Evolutionary conservation across 2,888 invertebrate species (phyloP), one percentile per base, ranked within the genome.

Genomic region (Aspidiotus rigidus): DNA sequence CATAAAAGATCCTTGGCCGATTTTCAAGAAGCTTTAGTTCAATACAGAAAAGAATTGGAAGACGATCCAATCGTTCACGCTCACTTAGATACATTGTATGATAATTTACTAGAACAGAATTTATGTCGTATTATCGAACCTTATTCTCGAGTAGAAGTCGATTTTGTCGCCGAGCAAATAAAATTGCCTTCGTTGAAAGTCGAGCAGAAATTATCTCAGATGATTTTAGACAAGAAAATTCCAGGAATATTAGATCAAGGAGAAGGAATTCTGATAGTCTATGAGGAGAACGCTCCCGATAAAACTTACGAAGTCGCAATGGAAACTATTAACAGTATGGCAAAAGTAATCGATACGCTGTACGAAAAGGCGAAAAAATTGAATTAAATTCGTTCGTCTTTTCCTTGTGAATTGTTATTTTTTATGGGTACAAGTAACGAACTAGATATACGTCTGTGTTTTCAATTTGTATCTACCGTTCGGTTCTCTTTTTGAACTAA

Each of bases 281-380:
- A 97, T 79, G 98, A 99, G 78, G 93, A 95, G 77, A 88, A 90
- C 70, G 86, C 89, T 61, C 86, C 91, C 71, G 98, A 99, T 79
- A 93, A 94, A 79, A 98, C 98, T 17, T 99, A 98, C 77, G 96
- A 95, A 82, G 91, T 93, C 77, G 94, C 97, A 70, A 82, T 99
- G 78, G 95, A 95, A 79, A 96, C 96, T 72, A 93, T 99, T 79
- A 95, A 96, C 79, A 95, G 92, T 80, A 96, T 99, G 95, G 95
- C 97, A 76, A 97, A 97, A 85, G 99, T 99, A 77, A 97, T 99
- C 75, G 99, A 99, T 81, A 94, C 97, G 66, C 85, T 99, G 75
- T 99, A 98, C 83, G 94, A 95, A 84, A 97, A 97, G 83, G 97
- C 98, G 74, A 97, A 98, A 83, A 97, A 97, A 81, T 85, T 99